phyloP scores from a whole-genome alignment of 1,140 invertebrate species.

The Ericerus pela region DNA sequence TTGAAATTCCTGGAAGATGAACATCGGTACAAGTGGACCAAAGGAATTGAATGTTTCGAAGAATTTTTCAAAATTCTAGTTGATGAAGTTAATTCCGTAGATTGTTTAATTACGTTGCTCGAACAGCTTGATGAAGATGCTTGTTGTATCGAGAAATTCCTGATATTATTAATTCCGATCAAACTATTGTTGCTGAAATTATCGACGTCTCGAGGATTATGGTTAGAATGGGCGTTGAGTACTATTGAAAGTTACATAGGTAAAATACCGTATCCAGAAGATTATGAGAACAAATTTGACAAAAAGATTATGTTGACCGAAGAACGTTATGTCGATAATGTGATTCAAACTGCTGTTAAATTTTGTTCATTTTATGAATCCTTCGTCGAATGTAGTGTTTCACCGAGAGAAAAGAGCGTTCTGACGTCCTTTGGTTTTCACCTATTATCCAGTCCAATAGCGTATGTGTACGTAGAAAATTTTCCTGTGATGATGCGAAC shows the following conservation, averaged over 20 bases:
- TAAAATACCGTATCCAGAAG: neutral
- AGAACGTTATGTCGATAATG: neutral
- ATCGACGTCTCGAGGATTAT: neutral
- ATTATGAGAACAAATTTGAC: neutral
- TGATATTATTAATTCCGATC: neutral
- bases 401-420: neutral
- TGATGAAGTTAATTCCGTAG: neutral
- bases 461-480: neutral
- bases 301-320: neutral
- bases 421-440: neutral
- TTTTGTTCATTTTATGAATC: neutral
- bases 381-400: neutral
- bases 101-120: neutral
- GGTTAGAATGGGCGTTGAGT: neutral
- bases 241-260: neutral
- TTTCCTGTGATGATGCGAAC: neutral
- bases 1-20: neutral
- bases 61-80: neutral
- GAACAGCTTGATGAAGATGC: neutral
- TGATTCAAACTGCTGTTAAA: neutral
- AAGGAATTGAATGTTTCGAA: neutral
- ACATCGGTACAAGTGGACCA: neutral
- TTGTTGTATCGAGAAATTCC: constrained; percentile 2
- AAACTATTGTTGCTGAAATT: neutral
- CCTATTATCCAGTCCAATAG: neutral